Evolutionary conservation across 2,888 invertebrate genomes (phyloP).

Genomic region (Melieria crassipennis): DNA sequence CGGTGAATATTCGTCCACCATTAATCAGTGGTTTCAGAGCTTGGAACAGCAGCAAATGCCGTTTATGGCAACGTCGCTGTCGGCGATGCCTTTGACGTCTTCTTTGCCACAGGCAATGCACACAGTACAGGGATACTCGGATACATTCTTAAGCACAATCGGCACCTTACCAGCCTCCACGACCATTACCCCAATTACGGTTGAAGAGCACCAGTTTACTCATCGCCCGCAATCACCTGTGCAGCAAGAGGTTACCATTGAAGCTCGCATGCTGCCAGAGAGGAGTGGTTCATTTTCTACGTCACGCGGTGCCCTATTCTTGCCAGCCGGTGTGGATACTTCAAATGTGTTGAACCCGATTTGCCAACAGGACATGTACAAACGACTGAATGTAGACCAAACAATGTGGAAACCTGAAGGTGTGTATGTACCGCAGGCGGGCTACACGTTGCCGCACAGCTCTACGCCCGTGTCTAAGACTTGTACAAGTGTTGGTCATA

Average conservation of each 20-base stretch:
- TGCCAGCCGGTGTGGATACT: background rate
- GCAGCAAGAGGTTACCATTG: slow-evolving; percentile 20
- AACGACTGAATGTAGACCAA: background rate
- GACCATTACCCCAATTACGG: slow-evolving; percentile 21
- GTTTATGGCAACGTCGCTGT: slow-evolving; percentile 14
- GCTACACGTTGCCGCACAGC: background rate
- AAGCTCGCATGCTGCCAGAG: background rate
- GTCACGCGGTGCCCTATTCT: background rate
- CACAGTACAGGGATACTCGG: slow-evolving; percentile 11
- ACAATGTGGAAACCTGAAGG: background rate
- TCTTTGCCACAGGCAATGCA: background rate
- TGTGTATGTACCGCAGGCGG: background rate
- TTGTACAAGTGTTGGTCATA: background rate
- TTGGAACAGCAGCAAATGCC: slow-evolving; percentile 30
- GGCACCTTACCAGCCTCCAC: slow-evolving; percentile 25
- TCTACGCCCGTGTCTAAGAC: background rate
- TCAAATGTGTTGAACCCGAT: background rate
- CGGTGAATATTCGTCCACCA: slow-evolving; percentile 23
- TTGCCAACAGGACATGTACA: background rate
- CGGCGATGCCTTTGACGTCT: background rate
- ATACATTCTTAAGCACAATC: slow-evolving; percentile 25
- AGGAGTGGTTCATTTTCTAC: background rate
- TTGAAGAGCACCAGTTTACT: slow-evolving; percentile 12
- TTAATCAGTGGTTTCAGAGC: slow-evolving; percentile 28
- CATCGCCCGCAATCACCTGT: slow-evolving; percentile 14